Evolutionary conservation across 2,888 invertebrate genomes (phyloP), one percentile per base, ranked within the genome.

Genomic region (Clusia tigrina): DNA sequence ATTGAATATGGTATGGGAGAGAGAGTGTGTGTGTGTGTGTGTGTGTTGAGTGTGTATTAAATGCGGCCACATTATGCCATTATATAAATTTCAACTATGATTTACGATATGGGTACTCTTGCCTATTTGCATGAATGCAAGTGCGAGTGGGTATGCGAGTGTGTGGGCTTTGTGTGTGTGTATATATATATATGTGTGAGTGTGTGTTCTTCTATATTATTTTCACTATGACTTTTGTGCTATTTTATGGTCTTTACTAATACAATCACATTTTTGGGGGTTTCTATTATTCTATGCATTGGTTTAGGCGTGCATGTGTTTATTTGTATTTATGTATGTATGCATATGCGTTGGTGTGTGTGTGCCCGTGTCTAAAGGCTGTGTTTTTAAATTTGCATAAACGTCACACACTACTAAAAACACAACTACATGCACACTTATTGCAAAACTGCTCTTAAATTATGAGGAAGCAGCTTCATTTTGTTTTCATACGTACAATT

Each of bases 181-280:
- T n/a, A n/a, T n/a, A n/a, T n/a, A n/a, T n/a, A n/a, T n/a, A n/a
- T n/a, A n/a, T n/a, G n/a, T n/a, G n/a, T n/a, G n/a, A n/a, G n/a
- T n/a, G n/a, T n/a, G n/a, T n/a, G n/a, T n/a, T n/a, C n/a, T 42
- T 42, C 12, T 42, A 17, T 42, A 42, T 17, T 3, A 42, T 42
- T 42, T 42, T n/a, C n/a, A 3, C 42, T 42, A 15, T 42, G 42
- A 42, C 42, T 42, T 42, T 42, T 42, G 42, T n/a, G 42, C 42
- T 42, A 42, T 42, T 42, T 42, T 42, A 6, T 3, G 48, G n/a
- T n/a, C 18, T 18, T 20, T 20, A 48, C 48, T 42, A 48, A 48
- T 48, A 48, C 22, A 48, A 48, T 48, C 20, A 48, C 22, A 48
- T 48, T 48, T 18, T 48, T 48, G 48, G 5, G 20, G 48, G 48